These are phyloP conservation scores for Brachypalpus laphriformis DNA, from an alignment of 2,888 invertebrate species.

Conservation along the genomic window DNA sequence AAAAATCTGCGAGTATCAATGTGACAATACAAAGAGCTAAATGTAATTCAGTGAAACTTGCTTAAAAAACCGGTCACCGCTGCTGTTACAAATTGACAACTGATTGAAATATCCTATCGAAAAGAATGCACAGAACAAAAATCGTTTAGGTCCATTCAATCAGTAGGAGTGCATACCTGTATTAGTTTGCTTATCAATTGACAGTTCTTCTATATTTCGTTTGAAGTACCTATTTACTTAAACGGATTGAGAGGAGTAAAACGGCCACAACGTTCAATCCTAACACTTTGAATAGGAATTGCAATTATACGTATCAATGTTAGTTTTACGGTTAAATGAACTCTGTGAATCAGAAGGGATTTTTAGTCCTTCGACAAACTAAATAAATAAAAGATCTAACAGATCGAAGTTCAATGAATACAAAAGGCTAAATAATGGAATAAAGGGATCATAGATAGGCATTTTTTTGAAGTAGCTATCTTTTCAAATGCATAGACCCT, in stretches of 20 bases:
- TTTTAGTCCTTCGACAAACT: not conserved
- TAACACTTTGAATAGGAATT: not conserved
- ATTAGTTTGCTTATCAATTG: not conserved
- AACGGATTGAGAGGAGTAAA: not conserved
- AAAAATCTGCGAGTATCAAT: too few relatives aligned
- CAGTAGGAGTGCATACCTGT: not conserved
- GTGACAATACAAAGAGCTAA: too few relatives aligned
- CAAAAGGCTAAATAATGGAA: not conserved
- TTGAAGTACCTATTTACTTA: not conserved
- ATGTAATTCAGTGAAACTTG: too few relatives aligned
- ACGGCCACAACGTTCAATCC: not conserved
- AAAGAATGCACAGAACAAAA: not conserved
- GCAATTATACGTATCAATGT: slow-evolving; percentile 33
- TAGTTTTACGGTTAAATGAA: slow-evolving; percentile 33
- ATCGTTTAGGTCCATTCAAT: not conserved
- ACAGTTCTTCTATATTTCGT: not conserved
- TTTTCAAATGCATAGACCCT: not conserved
- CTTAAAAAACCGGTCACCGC: too few relatives aligned
- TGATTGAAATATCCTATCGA: not conserved
- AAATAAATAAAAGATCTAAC: not conserved
- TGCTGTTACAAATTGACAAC: too few relatives aligned
- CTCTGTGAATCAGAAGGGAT: slow-evolving; percentile 4
- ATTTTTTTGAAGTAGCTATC: not conserved
- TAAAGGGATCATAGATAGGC: not conserved
- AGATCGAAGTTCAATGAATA: not conserved